Percentiles rank a stretch among this genome's conserved stretches.
Conservation (phyloP, 1,140 invertebrate genomes). For the Drosophila baimaii region DNA sequence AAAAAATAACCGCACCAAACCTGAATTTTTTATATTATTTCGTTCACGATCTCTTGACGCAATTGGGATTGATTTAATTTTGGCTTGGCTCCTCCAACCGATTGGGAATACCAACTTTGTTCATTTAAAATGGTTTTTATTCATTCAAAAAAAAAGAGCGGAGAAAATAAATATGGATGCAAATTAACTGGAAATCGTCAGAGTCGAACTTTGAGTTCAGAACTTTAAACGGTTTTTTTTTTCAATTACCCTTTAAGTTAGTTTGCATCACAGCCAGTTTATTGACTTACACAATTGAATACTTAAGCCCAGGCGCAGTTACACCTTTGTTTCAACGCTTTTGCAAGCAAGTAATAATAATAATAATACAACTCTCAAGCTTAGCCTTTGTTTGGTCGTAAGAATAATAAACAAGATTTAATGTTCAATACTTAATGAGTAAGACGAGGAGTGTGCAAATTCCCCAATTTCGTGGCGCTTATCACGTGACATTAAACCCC, state of each 20-base stretch:
- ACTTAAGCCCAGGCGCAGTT: not conserved
- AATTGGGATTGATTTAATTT: slow-evolving; percentile 49
- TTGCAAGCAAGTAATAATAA: slow-evolving; percentile 14
- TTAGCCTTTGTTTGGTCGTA: slow-evolving; percentile 21
- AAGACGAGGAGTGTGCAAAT: slow-evolving; percentile 15
- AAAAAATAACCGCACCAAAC: slow-evolving; percentile 35
- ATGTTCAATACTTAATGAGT: slow-evolving; percentile 26
- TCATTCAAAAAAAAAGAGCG: not conserved
- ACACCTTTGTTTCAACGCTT: slow-evolving; percentile 17
- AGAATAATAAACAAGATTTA: slow-evolving; percentile 28
- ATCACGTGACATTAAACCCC: slow-evolving; percentile 59
- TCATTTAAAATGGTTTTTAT: slow-evolving; percentile 6
- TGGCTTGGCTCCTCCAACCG: not conserved
- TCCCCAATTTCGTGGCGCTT: slow-evolving; percentile 26
- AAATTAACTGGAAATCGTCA: slow-evolving; percentile 7
- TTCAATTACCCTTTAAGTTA: slow-evolving; percentile 15
- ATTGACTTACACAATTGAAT: slow-evolving; percentile 33
- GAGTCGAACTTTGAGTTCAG: slow-evolving; percentile 29
- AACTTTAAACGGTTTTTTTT: slow-evolving; percentile 15
- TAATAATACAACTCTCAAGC: slow-evolving; percentile 1
- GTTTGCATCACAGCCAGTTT: slow-evolving; percentile 30
- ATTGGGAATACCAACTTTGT: slow-evolving; percentile 9
- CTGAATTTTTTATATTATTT: slow-evolving; percentile 33
- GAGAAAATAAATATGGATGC: slow-evolving; percentile 9
- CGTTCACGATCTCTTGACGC: slow-evolving; percentile 42